Conservation (phyloP, 1,140 invertebrate species). For the Drosophila leontia region DNA sequence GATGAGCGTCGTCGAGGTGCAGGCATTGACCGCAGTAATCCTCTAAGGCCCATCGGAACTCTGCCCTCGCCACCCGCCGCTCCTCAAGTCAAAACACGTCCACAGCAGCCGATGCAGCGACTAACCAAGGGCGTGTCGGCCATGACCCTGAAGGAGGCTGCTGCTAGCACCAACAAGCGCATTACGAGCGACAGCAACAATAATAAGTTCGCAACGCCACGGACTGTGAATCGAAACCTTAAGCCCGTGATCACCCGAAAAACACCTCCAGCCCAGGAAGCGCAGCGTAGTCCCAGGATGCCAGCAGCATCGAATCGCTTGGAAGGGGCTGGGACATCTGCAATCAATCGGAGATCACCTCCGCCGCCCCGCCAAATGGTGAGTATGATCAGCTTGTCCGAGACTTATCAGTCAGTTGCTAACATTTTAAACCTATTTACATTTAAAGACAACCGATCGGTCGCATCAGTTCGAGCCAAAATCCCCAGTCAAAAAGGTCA, state of each 20-base stretch:
- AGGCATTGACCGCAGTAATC: conserved; percentile 93
- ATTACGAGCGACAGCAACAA: conserved; percentile 58
- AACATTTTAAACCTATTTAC: background rate
- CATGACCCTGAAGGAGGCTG: conserved; percentile 48
- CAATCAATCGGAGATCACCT: conserved; percentile 6
- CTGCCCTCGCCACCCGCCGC: conserved; percentile 31
- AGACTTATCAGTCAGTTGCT: conserved; percentile 1
- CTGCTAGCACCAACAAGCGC: conserved; percentile 9
- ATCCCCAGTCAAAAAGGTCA: conserved; percentile 59
- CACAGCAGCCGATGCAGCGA: conserved; percentile 22
- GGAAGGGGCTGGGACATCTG: background rate
- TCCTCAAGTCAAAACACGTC: conserved; percentile 12
- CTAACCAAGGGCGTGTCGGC: conserved; percentile 54
- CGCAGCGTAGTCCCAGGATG: conserved; percentile 13
- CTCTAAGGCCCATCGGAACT: conserved; percentile 88
- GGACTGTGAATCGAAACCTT: conserved; percentile 40
- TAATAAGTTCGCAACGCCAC: conserved; percentile 48
- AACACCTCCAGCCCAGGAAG: conserved; percentile 42
- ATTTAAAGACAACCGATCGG: background rate
- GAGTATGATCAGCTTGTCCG: conserved; percentile 16
- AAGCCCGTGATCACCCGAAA: conserved; percentile 64
- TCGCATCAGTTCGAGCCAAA: conserved; percentile 41
- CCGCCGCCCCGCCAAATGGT: conserved; percentile 14
- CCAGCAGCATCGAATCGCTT: background rate
- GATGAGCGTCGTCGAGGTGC: conserved; percentile 90